These are phyloP conservation scores for Protaetia brevitarsis DNA, from an alignment of 1,140 invertebrate genomes.

Conservation along the genomic window DNA sequence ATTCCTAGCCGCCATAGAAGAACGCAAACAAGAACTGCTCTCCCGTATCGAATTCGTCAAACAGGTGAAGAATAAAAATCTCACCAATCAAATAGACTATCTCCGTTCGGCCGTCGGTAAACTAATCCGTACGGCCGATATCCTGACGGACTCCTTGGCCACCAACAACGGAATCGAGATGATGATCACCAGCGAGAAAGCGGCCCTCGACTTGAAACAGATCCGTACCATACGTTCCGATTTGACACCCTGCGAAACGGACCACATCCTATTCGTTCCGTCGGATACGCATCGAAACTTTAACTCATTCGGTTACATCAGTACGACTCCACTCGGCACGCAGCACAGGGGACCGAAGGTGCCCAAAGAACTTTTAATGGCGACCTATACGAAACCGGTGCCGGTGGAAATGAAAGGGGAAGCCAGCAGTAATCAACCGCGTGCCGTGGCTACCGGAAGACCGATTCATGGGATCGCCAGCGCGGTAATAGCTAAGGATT, in stretches of 20 bases:
- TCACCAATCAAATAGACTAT: slow-evolving; percentile 71
- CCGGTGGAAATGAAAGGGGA: slow-evolving; percentile 40
- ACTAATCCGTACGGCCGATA: slow-evolving; percentile 64
- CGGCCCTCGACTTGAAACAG: slow-evolving; percentile 68
- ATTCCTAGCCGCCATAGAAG: slow-evolving; percentile 70
- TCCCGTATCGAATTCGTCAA: slow-evolving; percentile 73
- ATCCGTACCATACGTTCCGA: slow-evolving; percentile 55
- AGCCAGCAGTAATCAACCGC: slow-evolving; percentile 45
- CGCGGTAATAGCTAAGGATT: slow-evolving; percentile 56
- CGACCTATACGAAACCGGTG: slow-evolving; percentile 45
- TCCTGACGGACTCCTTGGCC: slow-evolving; percentile 58
- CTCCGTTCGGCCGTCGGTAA: slow-evolving; percentile 63
- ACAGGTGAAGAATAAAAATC: slow-evolving; percentile 64
- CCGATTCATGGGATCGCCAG: slow-evolving; percentile 53
- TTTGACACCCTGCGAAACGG: slow-evolving; percentile 56
- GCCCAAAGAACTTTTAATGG: slow-evolving; percentile 40
- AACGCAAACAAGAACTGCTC: slow-evolving; percentile 74
- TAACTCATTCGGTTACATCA: slow-evolving; percentile 15
- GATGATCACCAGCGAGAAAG: slow-evolving; percentile 67
- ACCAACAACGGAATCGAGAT: slow-evolving; percentile 54
- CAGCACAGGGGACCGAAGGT: background rate
- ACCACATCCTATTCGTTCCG: slow-evolving; percentile 55
- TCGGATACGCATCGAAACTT: slow-evolving; percentile 54
- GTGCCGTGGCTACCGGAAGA: background rate
- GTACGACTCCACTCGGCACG: background rate